Conservation (phyloP, 2,113 vertebrate genomes). For the Actinemys pallida region DNA sequence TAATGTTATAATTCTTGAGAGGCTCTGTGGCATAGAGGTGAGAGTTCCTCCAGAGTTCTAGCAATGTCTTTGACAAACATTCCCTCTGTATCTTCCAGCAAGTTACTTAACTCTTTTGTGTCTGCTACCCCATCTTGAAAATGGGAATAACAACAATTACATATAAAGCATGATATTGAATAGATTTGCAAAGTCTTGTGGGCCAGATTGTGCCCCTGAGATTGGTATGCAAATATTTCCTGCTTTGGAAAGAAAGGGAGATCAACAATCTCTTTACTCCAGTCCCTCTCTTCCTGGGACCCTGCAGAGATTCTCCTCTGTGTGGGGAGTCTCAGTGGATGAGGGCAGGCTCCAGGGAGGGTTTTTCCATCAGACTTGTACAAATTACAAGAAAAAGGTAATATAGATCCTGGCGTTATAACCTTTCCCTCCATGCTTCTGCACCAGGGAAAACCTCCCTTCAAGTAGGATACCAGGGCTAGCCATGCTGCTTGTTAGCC, state of each 20-base stretch:
- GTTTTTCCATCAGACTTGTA: not conserved
- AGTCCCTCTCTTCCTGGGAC: not conserved
- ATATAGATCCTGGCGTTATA: not conserved
- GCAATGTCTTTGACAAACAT: not conserved
- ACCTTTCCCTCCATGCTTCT: not conserved
- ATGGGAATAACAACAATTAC: not conserved
- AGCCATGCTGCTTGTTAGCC: not conserved
- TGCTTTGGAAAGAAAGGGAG: not conserved
- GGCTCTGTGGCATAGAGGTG: fast-evolving
- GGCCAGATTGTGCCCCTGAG: not conserved
- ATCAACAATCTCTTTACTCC: fast-evolving
- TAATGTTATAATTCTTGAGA: not conserved
- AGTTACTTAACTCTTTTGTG: fast-evolving
- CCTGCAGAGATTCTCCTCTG: not conserved
- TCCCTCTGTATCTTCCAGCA: not conserved
- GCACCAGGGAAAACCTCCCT: not conserved
- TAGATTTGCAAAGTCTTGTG: not conserved
- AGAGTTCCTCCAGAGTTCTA: not conserved
- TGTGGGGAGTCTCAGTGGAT: not conserved
- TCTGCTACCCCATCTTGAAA: not conserved
- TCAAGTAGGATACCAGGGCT: not conserved
- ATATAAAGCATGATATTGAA: not conserved
- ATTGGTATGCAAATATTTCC: not conserved
- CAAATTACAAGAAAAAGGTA: not conserved
- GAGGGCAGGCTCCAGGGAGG: fast-evolving